Evolutionary conservation across 2,797 vertebrate species (phyloP).

Genomic region (Hydrophis major): DNA sequence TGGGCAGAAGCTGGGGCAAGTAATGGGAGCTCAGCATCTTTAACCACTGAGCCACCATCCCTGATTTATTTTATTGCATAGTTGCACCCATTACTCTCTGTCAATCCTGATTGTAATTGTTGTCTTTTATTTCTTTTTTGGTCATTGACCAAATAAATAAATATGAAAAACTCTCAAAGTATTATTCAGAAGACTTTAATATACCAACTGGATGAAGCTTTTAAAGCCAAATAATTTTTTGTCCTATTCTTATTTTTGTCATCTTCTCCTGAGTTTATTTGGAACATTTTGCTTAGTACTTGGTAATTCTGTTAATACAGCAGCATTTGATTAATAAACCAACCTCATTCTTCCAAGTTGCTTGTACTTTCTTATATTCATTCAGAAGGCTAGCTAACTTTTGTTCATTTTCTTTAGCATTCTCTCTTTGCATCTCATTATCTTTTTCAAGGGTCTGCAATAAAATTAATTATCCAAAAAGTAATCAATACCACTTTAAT

Average conservation of each 20-base stretch:
- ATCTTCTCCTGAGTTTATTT: constrained; percentile 62
- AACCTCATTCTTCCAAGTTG: constrained; percentile 84
- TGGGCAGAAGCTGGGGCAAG: too few relatives aligned
- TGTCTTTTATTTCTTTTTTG: not conserved
- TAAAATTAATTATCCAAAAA: constrained; percentile 99
- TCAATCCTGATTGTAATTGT: not conserved
- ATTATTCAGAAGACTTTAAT: not conserved
- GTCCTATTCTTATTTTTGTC: constrained; percentile 42
- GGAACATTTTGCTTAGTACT: constrained; percentile 51
- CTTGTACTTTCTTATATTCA: constrained; percentile 75
- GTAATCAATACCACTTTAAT: constrained; percentile 97
- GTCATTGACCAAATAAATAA: not conserved
- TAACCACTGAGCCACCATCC: too few relatives aligned
- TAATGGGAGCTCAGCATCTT: too few relatives aligned
- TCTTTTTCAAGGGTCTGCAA: constrained; percentile 95
- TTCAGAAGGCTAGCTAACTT: constrained; percentile 82
- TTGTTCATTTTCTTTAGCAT: constrained; percentile 84
- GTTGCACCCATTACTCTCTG: not conserved
- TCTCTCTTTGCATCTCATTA: constrained; percentile 89
- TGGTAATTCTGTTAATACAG: constrained; percentile 57
- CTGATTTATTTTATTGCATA: not conserved
- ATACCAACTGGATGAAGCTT: constrained; percentile 31
- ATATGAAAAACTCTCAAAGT: not conserved
- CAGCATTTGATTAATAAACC: constrained; percentile 67
- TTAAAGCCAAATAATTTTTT: constrained; percentile 31